These are phyloP conservation scores for Anoplolepis gracilipes DNA, from an alignment of 1,140 invertebrate genomes.

Conservation along the genomic window DNA sequence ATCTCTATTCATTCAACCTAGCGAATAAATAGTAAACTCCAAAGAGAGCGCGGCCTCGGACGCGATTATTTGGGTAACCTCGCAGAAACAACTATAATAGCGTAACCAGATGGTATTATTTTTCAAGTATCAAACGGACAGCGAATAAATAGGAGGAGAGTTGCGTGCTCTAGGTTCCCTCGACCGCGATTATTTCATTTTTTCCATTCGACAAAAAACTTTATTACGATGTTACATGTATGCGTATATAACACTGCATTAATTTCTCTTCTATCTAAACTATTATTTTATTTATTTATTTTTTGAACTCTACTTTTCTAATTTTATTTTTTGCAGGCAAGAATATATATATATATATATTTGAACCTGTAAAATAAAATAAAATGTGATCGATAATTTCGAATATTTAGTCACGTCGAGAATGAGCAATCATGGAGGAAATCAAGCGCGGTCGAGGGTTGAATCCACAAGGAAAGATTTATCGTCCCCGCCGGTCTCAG, in stretches of 20 bases:
- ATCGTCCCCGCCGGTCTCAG: constrained; percentile 39
- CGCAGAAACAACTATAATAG: constrained; percentile 61
- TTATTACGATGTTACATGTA: not conserved
- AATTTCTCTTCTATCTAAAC: not conserved
- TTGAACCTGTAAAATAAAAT: not conserved
- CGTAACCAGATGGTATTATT: constrained; percentile 51
- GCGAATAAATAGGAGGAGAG: constrained; percentile 31
- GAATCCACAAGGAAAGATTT: constrained; percentile 31
- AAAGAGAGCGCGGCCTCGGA: constrained; percentile 50
- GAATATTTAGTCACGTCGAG: not conserved
- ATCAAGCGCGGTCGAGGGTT: constrained; percentile 41
- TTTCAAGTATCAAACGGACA: constrained; percentile 44
- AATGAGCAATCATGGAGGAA: not conserved
- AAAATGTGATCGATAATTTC: not conserved
- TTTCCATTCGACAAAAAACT: not conserved
- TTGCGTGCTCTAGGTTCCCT: constrained; percentile 16
- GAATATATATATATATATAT: not conserved
- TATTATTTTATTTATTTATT: not conserved
- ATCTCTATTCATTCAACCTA: constrained; percentile 17
- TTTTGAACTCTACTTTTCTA: not conserved
- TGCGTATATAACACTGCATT: not conserved
- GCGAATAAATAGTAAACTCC: constrained; percentile 30
- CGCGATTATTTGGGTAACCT: constrained; percentile 58
- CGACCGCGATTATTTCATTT: constrained; percentile 19
- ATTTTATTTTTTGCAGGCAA: no score